phyloP scores from a whole-genome alignment of 2,113 vertebrate species.

The Potamarius usumacintae region DNA sequence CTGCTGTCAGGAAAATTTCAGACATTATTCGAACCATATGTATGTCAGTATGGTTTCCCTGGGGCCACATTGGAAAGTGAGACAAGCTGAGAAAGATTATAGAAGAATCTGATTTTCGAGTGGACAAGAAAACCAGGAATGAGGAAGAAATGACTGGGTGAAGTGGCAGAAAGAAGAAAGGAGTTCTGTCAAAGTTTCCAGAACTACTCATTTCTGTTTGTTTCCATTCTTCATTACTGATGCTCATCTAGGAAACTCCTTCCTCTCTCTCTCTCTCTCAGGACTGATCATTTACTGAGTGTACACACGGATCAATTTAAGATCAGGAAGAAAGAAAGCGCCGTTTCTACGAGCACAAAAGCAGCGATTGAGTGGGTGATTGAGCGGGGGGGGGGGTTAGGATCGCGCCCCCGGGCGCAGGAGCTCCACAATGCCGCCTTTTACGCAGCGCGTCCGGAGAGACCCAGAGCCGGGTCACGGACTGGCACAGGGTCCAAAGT shows the following conservation, averaged over 20 bases:
- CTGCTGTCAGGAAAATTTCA: neutral
- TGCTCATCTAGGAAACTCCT: neutral
- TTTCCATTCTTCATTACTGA: neutral
- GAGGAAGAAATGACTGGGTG: neutral
- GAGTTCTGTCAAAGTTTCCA: neutral
- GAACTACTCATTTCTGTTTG: neutral
- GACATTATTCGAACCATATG: neutral
- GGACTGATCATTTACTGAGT: neutral
- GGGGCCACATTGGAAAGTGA: too few species aligned
- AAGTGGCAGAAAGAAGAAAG: neutral
- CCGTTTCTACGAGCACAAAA: slow-evolving; percentile 12
- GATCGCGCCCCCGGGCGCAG: slow-evolving; percentile 66
- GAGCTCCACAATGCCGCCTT: slow-evolving; percentile 84
- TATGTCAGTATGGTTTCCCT: neutral
- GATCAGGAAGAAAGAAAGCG: neutral
- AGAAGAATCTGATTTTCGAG: neutral
- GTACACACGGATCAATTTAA: neutral
- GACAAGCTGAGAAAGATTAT: neutral
- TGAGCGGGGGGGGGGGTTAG: slow-evolving; percentile 27
- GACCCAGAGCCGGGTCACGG: slow-evolving; percentile 62
- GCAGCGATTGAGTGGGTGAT: slow-evolving; percentile 3
- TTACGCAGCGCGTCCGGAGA: slow-evolving; percentile 71
- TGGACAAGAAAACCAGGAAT: neutral
- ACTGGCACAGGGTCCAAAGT: slow-evolving; percentile 25
- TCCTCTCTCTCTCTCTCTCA: neutral